Conservation (phyloP, 2,888 invertebrate species). For the Ligdia adustata region DNA sequence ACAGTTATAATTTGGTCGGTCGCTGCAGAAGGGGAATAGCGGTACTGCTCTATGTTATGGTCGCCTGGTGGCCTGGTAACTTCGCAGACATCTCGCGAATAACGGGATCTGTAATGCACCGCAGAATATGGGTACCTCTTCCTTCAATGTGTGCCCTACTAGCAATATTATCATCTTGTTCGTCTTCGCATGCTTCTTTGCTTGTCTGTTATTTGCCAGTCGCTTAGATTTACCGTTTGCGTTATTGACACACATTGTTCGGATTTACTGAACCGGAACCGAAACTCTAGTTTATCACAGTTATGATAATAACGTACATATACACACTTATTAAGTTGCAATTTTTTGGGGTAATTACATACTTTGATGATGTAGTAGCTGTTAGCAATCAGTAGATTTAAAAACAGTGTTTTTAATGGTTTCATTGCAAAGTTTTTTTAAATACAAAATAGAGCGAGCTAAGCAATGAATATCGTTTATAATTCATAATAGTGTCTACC, state of each 20-base stretch:
- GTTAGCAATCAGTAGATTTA: too few relatives aligned
- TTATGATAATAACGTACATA: conserved; percentile 6
- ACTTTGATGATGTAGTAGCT: too few relatives aligned
- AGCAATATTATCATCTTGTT: conserved; percentile 42
- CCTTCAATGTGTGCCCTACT: too few relatives aligned
- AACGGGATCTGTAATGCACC: conserved; percentile 59
- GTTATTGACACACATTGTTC: conserved; percentile 18
- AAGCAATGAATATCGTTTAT: background rate
- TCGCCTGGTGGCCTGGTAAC: conserved; percentile 55
- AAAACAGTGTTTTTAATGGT: too few relatives aligned
- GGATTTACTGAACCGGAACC: conserved; percentile 11
- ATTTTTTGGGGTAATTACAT: background rate
- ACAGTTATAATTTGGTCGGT: conserved; percentile 74
- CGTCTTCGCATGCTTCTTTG: conserved; percentile 29
- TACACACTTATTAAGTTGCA: background rate
- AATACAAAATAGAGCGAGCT: too few relatives aligned
- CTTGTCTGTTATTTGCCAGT: conserved; percentile 30
- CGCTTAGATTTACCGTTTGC: conserved; percentile 29
- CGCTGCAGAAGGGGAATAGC: conserved; percentile 65
- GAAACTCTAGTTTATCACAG: conserved; percentile 4
- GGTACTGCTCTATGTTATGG: conserved; percentile 59
- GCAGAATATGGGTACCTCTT: too few relatives aligned
- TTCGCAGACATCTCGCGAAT: conserved; percentile 48
- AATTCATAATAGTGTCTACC: too few relatives aligned
- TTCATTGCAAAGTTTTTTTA: too few relatives aligned